Evolutionary conservation across 2,113 vertebrate genomes (phyloP).

Genomic region (Mastomys natalensis): DNA sequence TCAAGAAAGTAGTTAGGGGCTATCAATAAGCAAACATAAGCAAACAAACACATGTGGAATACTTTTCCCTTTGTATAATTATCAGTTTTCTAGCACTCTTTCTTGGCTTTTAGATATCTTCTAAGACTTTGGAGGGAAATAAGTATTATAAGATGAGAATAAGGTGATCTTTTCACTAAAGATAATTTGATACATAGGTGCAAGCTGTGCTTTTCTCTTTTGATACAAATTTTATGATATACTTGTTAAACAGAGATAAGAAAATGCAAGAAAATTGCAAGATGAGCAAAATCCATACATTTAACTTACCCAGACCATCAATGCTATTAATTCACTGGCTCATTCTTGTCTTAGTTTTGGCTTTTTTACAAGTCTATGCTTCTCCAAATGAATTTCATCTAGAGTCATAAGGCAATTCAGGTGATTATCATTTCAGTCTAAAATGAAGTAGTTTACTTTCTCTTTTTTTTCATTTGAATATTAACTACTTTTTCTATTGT

Average conservation of each 20-base stretch:
- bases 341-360: constrained; percentile 40
- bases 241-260: neutral
- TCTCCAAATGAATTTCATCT: neutral
- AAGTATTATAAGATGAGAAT: neutral
- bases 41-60: neutral
- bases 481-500: neutral
- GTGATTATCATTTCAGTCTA: neutral
- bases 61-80: neutral
- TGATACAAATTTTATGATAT: neutral
- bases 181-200: neutral
- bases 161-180: neutral
- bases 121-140: neutral
- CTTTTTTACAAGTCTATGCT: neutral
- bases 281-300: neutral
- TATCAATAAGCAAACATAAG: neutral
- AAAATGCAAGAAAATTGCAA: constrained; percentile 29
- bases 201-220: neutral
- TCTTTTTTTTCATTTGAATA: neutral
- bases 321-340: neutral
- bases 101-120: neutral
- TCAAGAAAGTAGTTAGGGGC: neutral
- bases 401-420: neutral
- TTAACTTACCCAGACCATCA: neutral
- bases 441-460: neutral
- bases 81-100: too few relatives aligned